Evolutionary conservation across 2,797 vertebrate species (phyloP).

Genomic region (Cyclopterus lumpus): DNA sequence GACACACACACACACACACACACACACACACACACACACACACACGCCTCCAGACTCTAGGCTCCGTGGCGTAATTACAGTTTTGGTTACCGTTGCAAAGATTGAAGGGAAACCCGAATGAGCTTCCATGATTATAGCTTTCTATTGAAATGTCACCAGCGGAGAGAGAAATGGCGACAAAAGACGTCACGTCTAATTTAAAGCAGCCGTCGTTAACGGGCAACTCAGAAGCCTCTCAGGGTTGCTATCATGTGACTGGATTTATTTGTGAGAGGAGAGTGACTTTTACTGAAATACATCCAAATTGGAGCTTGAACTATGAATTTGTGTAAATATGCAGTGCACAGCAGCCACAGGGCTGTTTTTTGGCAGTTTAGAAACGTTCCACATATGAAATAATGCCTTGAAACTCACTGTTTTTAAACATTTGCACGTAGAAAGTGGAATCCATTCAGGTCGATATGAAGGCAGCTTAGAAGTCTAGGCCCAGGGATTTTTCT

Average conservation of each 20-base stretch:
- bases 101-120: neutral
- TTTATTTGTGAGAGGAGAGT: constrained; percentile 19
- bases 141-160: constrained; percentile 24
- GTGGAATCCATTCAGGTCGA: neutral
- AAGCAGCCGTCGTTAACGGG: neutral
- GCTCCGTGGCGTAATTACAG: constrained; percentile 26
- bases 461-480: constrained; percentile 2
- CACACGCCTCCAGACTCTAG: neutral
- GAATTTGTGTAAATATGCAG: neutral
- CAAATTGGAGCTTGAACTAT: neutral
- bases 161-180: neutral
- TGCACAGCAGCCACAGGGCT: neutral
- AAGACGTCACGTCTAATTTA: constrained; percentile 1
- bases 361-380: neutral
- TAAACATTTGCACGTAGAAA: neutral
- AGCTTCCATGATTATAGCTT: constrained; percentile 27
- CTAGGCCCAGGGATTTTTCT: neutral
- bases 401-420: neutral
- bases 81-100: constrained; percentile 38
- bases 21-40: constrained; percentile 12
- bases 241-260: no score
- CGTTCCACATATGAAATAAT: neutral
- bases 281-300: neutral
- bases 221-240: no score
- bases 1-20: constrained; percentile 8